phyloP scores from a whole-genome alignment of 2,113 vertebrate species.

The Crotalus tigris region DNA sequence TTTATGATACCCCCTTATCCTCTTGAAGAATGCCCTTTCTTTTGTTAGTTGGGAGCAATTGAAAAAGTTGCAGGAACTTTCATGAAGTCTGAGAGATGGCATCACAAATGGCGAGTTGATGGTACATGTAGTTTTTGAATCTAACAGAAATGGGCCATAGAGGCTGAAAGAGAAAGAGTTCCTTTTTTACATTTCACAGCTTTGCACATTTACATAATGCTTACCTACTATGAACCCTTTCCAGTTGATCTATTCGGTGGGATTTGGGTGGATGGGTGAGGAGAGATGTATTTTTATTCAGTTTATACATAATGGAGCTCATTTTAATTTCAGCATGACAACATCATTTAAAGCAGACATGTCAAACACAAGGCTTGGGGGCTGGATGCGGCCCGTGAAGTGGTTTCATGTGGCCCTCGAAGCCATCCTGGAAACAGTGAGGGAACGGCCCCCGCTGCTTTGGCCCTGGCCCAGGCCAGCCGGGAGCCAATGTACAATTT shows the following conservation, averaged over 20 bases:
- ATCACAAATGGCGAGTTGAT: neutral
- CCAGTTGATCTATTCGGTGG: constrained; percentile 17
- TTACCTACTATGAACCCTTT: neutral
- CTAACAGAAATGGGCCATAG: neutral
- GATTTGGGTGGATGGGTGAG: neutral
- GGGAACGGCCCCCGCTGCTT: no score
- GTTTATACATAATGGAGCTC: constrained; percentile 1
- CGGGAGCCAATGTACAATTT: no score
- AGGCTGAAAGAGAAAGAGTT: neutral
- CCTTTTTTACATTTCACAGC: neutral
- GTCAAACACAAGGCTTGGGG: no score
- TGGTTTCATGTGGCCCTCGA: no score
- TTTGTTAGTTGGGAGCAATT: neutral
- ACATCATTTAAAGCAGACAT: constrained; percentile 9
- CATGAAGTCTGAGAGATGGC: neutral
- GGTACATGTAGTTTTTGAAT: neutral
- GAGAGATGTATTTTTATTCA: neutral
- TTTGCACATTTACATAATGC: neutral
- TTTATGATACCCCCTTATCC: neutral
- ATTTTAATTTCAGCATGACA: constrained; percentile 31
- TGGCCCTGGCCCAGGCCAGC: no score
- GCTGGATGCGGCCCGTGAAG: no score
- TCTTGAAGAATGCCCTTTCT: neutral
- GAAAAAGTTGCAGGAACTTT: neutral
- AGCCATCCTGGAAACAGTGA: no score